These are phyloP conservation scores for Pegoplata infirma DNA, from an alignment of 2,888 invertebrate species.

Conservation along the genomic window DNA sequence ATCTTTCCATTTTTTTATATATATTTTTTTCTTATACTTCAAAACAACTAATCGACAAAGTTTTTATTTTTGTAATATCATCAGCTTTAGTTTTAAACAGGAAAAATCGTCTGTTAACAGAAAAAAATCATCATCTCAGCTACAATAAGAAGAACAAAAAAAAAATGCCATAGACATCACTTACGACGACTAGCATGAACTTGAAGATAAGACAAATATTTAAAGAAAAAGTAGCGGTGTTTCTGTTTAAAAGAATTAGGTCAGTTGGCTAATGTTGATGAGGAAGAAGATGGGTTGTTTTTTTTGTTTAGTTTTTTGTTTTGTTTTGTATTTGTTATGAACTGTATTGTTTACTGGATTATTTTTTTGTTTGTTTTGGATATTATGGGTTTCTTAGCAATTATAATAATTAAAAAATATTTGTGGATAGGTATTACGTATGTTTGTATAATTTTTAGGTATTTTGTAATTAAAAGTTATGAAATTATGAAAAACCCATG, in stretches of 20 bases:
- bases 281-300: background rate
- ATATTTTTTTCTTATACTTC: background rate
- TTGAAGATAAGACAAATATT: slow-evolving; percentile 52
- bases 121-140: background rate
- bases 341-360: too few relatives aligned
- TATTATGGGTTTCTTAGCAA: too few relatives aligned
- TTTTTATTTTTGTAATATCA: background rate
- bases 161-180: background rate
- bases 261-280: slow-evolving; percentile 61
- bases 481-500: too few relatives aligned
- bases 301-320: background rate
- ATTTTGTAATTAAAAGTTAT: too few relatives aligned
- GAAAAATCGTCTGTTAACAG: background rate
- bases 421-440: too few relatives aligned
- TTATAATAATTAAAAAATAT: too few relatives aligned
- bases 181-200: slow-evolving; percentile 13
- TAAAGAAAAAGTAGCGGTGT: slow-evolving; percentile 49
- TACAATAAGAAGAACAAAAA: too few relatives aligned
- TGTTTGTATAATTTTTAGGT: too few relatives aligned
- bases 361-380: too few relatives aligned
- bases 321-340: too few relatives aligned
- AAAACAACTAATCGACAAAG: background rate
- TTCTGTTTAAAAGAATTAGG: slow-evolving; percentile 49
- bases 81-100: background rate
- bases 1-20: too few relatives aligned